These are phyloP conservation scores for Dynastes grantii DNA, from an alignment of 2,888 invertebrate genomes.

Conservation along the genomic window DNA sequence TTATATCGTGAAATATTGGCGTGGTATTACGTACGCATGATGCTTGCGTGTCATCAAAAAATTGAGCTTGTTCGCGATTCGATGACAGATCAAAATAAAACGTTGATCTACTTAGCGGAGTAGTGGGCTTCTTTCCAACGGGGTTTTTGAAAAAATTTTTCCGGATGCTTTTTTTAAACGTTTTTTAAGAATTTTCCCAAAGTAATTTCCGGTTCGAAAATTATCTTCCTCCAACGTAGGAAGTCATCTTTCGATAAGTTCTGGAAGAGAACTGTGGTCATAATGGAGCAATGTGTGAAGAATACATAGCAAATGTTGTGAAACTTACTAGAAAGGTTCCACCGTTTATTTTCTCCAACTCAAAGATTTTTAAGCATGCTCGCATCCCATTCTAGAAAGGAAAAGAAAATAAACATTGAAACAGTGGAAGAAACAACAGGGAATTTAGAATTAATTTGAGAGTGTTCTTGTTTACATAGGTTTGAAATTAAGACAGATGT, in stretches of 20 bases:
- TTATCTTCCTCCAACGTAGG: constrained; percentile 1
- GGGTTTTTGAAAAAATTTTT: neutral
- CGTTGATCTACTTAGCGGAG: neutral
- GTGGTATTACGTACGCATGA: neutral
- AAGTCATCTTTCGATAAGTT: constrained; percentile 27
- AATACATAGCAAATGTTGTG: neutral
- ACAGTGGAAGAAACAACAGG: neutral
- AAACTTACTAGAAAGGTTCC: constrained; percentile 22
- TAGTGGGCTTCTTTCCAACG: no score
- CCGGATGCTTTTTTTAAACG: constrained; percentile 22
- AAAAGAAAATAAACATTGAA: neutral
- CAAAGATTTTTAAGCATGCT: constrained; percentile 13
- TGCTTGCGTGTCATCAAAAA: neutral
- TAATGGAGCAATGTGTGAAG: neutral
- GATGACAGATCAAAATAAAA: constrained; percentile 14
- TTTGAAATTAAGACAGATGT: no score
- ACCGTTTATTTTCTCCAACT: constrained; percentile 8
- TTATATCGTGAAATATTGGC: neutral
- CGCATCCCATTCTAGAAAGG: constrained; percentile 26
- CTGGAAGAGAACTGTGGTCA: neutral
- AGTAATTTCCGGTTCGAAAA: constrained; percentile 13
- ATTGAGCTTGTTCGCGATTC: neutral
- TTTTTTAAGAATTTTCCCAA: constrained; percentile 11
- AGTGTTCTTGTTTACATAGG: no score
- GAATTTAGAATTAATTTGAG: neutral